Evolutionary conservation across 2,888 invertebrate species (phyloP).

Genomic region (Tanytarsus gracilentus): DNA sequence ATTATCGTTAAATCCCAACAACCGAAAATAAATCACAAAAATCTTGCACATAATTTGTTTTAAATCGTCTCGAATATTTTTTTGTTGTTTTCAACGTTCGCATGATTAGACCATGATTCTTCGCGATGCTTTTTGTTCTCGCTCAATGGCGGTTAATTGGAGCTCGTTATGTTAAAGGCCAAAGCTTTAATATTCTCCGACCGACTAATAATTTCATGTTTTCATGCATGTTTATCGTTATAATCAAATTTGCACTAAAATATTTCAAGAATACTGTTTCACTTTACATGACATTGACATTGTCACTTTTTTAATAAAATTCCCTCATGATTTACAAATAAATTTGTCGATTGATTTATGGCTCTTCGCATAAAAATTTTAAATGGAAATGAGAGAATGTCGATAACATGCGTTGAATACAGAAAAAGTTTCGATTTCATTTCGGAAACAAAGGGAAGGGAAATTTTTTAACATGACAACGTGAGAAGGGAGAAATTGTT

Average conservation of each 20-base stretch:
- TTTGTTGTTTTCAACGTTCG: no score
- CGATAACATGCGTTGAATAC: not conserved
- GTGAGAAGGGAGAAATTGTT: not conserved
- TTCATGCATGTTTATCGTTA: no score
- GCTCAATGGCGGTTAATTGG: slow-evolving; percentile 11
- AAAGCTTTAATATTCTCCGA: slow-evolving; percentile 10
- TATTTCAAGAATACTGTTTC: slow-evolving; percentile 2
- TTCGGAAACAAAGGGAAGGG: not conserved
- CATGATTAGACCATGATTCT: slow-evolving; percentile 14
- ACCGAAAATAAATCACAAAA: not conserved
- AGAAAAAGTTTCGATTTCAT: not conserved
- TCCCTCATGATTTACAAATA: slow-evolving; percentile 3
- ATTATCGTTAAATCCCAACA: not conserved
- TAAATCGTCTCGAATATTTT: no score
- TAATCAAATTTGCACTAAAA: slow-evolving; percentile 23
- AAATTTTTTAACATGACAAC: not conserved
- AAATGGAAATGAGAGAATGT: not conserved
- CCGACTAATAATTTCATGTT: no score
- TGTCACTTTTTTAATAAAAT: not conserved
- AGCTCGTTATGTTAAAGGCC: slow-evolving; percentile 28
- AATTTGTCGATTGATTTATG: slow-evolving; percentile 24
- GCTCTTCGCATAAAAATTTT: not conserved
- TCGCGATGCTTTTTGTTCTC: not conserved
- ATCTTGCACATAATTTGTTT: not conserved
- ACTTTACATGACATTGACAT: slow-evolving; percentile 25